These are phyloP conservation scores for Drosophila birchii DNA, from an alignment of 2,888 invertebrate genomes.

Conservation along the genomic window DNA sequence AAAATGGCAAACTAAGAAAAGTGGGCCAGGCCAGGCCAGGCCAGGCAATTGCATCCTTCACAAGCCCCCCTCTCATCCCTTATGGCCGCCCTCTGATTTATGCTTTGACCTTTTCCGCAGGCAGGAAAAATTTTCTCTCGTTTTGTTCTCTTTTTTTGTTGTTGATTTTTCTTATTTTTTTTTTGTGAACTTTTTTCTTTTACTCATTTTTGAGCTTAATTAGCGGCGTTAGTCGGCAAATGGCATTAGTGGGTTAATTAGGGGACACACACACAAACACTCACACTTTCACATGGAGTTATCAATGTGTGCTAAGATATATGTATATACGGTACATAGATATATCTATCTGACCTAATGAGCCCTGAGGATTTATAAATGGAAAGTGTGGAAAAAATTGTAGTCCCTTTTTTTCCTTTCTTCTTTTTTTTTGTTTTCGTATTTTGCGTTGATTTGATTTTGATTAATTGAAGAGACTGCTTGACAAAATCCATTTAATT, in stretches of 20 bases:
- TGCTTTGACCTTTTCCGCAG: constrained; percentile 77
- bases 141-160: constrained; percentile 14
- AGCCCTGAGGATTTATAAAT: constrained; percentile 33
- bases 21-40: constrained; percentile 65
- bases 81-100: constrained; percentile 58
- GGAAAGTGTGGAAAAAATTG: constrained; percentile 9
- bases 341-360: constrained; percentile 35
- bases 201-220: constrained; percentile 72
- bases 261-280: constrained; percentile 27
- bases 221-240: constrained; percentile 71
- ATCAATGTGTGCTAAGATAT: constrained; percentile 44
- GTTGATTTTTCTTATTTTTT: constrained; percentile 2
- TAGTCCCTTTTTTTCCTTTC: neutral
- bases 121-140: constrained; percentile 49
- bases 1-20: constrained; percentile 39
- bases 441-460: constrained; percentile 38
- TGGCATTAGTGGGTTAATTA: constrained; percentile 78
- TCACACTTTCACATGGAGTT: constrained; percentile 3
- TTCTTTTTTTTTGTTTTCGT: neutral
- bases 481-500: constrained; percentile 41
- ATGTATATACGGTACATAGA: constrained; percentile 1
- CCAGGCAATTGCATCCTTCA: constrained; percentile 65
- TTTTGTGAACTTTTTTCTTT: constrained; percentile 33
- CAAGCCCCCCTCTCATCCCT: neutral
- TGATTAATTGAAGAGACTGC: constrained; percentile 44